phyloP scores from a whole-genome alignment of 1,140 invertebrate genomes.

The Drosophila saltans region DNA sequence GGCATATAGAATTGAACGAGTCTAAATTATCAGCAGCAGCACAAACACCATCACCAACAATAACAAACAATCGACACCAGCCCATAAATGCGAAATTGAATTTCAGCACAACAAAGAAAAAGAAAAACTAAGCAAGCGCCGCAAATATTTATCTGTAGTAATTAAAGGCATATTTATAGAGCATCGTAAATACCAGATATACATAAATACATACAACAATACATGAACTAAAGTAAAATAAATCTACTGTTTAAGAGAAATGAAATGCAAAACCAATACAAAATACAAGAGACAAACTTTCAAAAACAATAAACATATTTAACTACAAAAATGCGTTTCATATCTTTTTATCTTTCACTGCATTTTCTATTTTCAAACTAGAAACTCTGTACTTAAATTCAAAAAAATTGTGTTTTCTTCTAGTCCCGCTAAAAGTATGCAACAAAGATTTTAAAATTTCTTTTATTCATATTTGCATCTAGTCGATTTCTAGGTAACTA shows the following conservation, averaged over 20 bases:
- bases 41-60: conserved; percentile 28
- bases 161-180: conserved; percentile 80
- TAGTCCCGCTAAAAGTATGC: neutral
- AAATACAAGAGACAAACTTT: conserved; percentile 65
- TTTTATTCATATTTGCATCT: conserved; percentile 7
- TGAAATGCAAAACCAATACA: conserved; percentile 65
- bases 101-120: conserved; percentile 61
- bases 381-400: too few species aligned
- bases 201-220: conserved; percentile 53
- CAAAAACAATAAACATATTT: conserved; percentile 77
- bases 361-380: neutral
- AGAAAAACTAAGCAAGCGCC: conserved; percentile 70
- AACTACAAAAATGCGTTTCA: conserved; percentile 48
- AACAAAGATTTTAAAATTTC: neutral
- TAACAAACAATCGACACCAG: conserved; percentile 42
- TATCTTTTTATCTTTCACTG: neutral
- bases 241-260: conserved; percentile 73
- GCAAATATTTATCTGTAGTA: conserved; percentile 80
- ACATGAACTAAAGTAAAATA: conserved; percentile 42
- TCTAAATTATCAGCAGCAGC: conserved; percentile 29
- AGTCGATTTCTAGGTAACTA: conserved; percentile 1
- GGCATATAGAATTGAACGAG: conserved; percentile 56
- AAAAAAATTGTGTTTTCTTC: too few species aligned
- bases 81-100: conserved; percentile 46
- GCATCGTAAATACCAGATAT: conserved; percentile 73